Evolutionary conservation across 2,888 invertebrate genomes (phyloP).

Genomic region (Rhogogaster chlorosoma): DNA sequence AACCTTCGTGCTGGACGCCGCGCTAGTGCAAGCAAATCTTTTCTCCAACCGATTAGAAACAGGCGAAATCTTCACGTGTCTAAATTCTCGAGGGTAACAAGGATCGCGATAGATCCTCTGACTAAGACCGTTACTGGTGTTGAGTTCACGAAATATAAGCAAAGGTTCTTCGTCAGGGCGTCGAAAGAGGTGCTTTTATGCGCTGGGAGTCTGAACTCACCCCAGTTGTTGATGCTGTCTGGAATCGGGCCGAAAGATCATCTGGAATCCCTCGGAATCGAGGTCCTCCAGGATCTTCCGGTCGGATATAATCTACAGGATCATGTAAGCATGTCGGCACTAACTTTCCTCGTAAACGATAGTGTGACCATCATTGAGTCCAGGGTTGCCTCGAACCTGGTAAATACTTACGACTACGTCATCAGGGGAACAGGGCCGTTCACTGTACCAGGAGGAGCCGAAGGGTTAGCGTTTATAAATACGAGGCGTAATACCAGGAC

Average conservation of each 20-base stretch:
- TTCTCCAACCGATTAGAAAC: constrained; percentile 83
- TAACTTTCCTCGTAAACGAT: constrained; percentile 87
- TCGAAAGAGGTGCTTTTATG: constrained; percentile 88
- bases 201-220: constrained; percentile 91
- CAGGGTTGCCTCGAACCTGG: constrained; percentile 78
- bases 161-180: constrained; percentile 79
- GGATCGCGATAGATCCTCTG: constrained; percentile 83
- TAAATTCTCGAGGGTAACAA: constrained; percentile 84
- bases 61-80: constrained; percentile 86
- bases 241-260: constrained; percentile 87
- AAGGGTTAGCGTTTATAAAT: constrained; percentile 87
- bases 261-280: constrained; percentile 81
- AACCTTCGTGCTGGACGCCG: constrained; percentile 86
- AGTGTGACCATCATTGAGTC: constrained; percentile 84
- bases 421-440: constrained; percentile 84
- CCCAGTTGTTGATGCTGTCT: constrained; percentile 92
- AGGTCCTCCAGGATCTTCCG: constrained; percentile 83
- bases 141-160: constrained; percentile 83
- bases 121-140: constrained; percentile 84
- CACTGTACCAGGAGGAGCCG: constrained; percentile 89
- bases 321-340: constrained; percentile 86
- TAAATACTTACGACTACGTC: constrained; percentile 83
- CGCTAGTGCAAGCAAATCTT: constrained; percentile 90
- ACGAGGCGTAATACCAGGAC: constrained; percentile 78
- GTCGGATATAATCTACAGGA: constrained; percentile 92